Conservation (phyloP, 1,140 invertebrate genomes). For the Papilio aristodemus region DNA sequence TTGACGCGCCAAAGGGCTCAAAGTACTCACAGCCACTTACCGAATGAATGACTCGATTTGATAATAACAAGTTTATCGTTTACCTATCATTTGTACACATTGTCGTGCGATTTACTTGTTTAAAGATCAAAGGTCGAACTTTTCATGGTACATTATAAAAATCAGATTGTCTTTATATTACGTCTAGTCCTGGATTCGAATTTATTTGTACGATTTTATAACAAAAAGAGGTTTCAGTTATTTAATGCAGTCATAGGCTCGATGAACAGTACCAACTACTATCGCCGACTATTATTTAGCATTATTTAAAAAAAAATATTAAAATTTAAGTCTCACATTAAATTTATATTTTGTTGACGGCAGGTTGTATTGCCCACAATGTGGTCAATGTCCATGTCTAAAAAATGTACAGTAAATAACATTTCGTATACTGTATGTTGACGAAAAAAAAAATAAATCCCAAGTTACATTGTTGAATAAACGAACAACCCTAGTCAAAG, state of each 20-base stretch:
- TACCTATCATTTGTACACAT: constrained; percentile 19
- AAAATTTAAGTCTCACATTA: too few species aligned
- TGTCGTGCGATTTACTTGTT: constrained; percentile 9
- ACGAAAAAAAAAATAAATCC: too few species aligned
- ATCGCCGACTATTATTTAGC: too few species aligned
- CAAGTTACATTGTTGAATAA: background rate
- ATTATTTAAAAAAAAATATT: too few species aligned
- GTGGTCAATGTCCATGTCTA: too few species aligned
- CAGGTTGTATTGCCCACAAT: too few species aligned
- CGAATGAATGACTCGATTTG: constrained; percentile 18
- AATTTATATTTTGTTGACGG: too few species aligned
- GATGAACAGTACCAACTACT: too few species aligned
- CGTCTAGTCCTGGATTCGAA: background rate
- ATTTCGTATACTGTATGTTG: too few species aligned
- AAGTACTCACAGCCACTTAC: constrained; percentile 21
- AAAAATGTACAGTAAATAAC: too few species aligned
- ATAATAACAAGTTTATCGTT: constrained; percentile 24
- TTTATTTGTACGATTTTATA: background rate
- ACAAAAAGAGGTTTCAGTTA: too few species aligned
- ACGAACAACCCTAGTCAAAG: constrained; percentile 35
- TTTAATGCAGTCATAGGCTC: too few species aligned
- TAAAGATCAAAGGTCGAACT: constrained; percentile 7
- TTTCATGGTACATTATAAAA: background rate
- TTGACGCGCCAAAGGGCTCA: constrained; percentile 25
- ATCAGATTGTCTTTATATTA: background rate